Percentiles rank a stretch among this genome's conserved stretches.
phyloP scores from a whole-genome alignment of 2,797 vertebrate genomes.

The Borostomias antarcticus region DNA sequence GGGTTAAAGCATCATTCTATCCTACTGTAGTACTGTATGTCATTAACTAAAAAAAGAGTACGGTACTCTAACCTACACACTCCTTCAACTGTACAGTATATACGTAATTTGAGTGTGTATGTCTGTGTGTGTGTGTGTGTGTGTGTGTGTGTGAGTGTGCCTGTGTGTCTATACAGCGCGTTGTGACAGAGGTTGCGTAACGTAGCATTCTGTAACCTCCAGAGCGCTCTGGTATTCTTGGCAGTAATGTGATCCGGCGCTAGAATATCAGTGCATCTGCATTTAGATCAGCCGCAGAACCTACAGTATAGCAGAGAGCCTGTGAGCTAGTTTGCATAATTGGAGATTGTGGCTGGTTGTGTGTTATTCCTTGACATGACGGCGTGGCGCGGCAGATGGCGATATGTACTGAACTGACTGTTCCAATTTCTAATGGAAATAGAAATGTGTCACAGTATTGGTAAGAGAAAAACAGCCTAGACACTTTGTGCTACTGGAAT shows the following conservation, averaged over 20 bases:
- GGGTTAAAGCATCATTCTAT: too few species aligned
- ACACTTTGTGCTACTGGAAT: conserved; percentile 17
- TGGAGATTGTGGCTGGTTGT: conserved; percentile 63
- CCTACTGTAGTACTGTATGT: too few species aligned
- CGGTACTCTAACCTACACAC: conserved; percentile 9
- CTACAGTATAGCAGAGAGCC: conserved; percentile 56
- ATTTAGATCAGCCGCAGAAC: conserved; percentile 61
- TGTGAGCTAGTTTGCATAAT: conserved; percentile 64
- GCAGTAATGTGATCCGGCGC: conserved; percentile 48
- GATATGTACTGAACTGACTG: conserved; percentile 64
- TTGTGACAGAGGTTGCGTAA: conserved; percentile 27
- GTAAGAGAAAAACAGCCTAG: background rate
- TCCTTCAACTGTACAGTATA: conserved; percentile 20
- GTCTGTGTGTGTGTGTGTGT: conserved; percentile 9
- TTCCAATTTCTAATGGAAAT: conserved; percentile 54
- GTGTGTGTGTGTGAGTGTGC: background rate
- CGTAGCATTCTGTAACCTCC: conserved; percentile 10
- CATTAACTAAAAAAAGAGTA: background rate
- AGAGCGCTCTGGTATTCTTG: conserved; percentile 46
- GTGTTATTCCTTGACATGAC: conserved; percentile 71
- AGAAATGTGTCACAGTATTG: too few species aligned
- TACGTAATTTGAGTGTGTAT: too few species aligned
- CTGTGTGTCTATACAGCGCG: conserved; percentile 14
- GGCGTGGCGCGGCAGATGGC: conserved; percentile 59
- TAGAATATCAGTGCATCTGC: conserved; percentile 61